Evolutionary conservation across 1,140 invertebrate species (phyloP).

Genomic region (Popillia japonica): DNA sequence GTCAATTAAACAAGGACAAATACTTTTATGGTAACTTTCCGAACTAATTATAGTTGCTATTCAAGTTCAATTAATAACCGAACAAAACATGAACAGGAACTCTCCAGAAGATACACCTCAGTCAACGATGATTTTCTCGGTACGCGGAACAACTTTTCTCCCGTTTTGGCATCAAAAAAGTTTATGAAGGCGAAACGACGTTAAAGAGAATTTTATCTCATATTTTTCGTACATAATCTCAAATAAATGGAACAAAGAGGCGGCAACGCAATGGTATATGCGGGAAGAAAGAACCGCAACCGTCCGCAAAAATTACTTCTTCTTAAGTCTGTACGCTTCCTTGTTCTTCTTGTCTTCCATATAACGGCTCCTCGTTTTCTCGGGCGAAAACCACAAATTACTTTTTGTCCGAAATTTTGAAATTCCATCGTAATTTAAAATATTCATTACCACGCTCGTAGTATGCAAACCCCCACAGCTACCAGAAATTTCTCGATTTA

Average conservation of each 20-base stretch:
- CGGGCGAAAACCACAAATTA: neutral
- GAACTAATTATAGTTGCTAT: no score
- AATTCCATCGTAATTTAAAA: constrained; percentile 6
- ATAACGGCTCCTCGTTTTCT: neutral
- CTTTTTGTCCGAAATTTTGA: constrained; percentile 6
- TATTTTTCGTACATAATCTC: neutral
- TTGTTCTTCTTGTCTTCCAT: neutral
- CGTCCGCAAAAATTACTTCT: neutral
- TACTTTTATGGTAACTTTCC: no score
- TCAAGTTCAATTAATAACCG: no score
- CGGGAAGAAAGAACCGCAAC: neutral
- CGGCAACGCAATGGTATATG: neutral
- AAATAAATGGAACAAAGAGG: neutral
- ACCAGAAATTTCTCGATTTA: neutral
- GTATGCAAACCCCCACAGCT: neutral
- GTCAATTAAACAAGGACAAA: no score
- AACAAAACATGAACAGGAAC: no score
- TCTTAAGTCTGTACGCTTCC: neutral
- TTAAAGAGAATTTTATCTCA: neutral
- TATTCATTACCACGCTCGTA: neutral
- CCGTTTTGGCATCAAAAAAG: no score
- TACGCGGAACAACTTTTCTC: no score
- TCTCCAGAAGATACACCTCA: no score
- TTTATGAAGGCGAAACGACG: neutral
- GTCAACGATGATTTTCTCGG: no score